Base-by-base conservation (phyloP, 2,888 invertebrate species). In the Dynastes tityus region DNA sequence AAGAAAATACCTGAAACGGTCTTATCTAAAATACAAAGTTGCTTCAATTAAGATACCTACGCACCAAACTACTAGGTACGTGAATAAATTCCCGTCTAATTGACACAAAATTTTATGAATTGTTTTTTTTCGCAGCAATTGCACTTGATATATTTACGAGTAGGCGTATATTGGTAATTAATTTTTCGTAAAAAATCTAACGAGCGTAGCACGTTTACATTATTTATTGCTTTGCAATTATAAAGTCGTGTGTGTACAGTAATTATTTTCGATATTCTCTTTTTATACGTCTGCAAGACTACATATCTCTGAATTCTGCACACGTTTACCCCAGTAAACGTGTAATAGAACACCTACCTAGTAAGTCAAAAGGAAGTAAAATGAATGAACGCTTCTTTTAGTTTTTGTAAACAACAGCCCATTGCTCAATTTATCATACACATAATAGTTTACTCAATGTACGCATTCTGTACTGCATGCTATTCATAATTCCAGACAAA, bases 91-190 rank as follows among this genome's bases (percentile, higher is more conserved):
- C 45, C 16, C 40, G 40, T 79, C 80, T 82, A 82, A 82, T 82
- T 82, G 82, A 81, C 81, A 80, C 68, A 51, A 79, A 80, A 82
- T 79, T 75, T 68, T 77, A 64, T 80, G 78, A 74, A 78, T 80
- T 76, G 80, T 80, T 79, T 80, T 32, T 80, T 79, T 70, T 53
- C 9, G 53, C 5, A 29, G 29, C 32, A 70, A 32, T 51, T 53
- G 16, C 53, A 29, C n/a, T 53, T 78, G 82, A 80, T 82, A 80
- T 81, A 81, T 82, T 82, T 82, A 82, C 80, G 80, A 80, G 82
- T 79, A 71, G 82, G 82, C 82, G 82, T 79, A 77, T 40, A 80
- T 53, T 74, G 63, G 80, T 80, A 80, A 80, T 80, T 82, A 80
- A 80, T 81, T 80, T 80, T 82, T 80, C n/a, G 40, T 4, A 70